Evolutionary conservation across 2,797 vertebrate genomes (phyloP).

Genomic region (Columba guinea): DNA sequence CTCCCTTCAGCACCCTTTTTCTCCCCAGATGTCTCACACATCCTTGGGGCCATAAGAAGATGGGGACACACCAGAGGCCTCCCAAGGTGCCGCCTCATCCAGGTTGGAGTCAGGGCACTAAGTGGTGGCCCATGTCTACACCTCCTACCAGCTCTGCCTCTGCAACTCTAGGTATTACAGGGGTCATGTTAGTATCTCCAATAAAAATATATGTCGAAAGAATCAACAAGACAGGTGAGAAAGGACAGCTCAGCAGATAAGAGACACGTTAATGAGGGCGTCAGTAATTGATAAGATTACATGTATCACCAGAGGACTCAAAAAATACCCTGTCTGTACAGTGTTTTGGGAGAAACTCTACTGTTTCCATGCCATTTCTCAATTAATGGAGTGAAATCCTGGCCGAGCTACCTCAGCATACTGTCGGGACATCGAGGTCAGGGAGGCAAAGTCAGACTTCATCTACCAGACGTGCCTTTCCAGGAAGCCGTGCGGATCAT

Average conservation of each 20-base stretch:
- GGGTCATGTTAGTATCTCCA: neutral
- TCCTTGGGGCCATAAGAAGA: neutral
- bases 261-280: neutral
- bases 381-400: neutral
- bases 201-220: neutral
- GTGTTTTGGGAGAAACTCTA: neutral
- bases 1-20: neutral
- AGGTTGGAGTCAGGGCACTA: neutral
- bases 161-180: neutral
- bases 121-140: neutral
- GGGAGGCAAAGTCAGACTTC: neutral
- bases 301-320: neutral
- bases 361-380: neutral
- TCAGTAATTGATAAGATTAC: neutral
- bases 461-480: neutral
- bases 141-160: fast-evolving
- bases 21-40: neutral
- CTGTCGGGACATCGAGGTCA: neutral
- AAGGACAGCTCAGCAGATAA: neutral
- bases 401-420: neutral
- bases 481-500: neutral
- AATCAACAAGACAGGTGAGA: neutral
- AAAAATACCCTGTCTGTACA: neutral
- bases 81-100: neutral
- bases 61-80: neutral